These are phyloP conservation scores for Heterotilapia buettikoferi DNA, from an alignment of 2,113 vertebrate genomes.

Conservation along the genomic window DNA sequence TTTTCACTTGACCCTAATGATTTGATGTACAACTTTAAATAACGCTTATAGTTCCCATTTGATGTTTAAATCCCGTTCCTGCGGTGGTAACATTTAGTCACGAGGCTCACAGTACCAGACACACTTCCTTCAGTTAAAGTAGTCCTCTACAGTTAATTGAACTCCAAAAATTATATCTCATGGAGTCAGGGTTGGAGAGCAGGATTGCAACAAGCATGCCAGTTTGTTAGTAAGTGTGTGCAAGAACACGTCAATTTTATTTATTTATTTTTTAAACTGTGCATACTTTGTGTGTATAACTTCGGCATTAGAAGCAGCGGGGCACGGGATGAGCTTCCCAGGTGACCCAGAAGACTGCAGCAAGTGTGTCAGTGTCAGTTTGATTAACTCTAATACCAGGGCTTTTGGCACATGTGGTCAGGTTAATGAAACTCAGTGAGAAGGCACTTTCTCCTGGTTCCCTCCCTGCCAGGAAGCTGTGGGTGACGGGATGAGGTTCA, in stretches of 20 bases:
- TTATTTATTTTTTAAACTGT: neutral
- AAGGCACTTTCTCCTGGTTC: conserved; percentile 55
- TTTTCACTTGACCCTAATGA: conserved; percentile 16
- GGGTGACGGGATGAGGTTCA: conserved; percentile 75
- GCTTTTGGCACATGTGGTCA: conserved; percentile 75
- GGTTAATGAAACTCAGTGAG: conserved; percentile 80
- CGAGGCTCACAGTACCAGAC: conserved; percentile 26
- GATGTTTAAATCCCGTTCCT: conserved; percentile 62
- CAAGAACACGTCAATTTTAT: neutral
- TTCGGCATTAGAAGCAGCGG: conserved; percentile 28
- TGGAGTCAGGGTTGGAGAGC: conserved; percentile 1
- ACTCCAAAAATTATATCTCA: conserved; percentile 48
- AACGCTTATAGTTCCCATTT: conserved; percentile 42
- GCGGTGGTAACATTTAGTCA: conserved; percentile 24
- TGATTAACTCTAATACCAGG: conserved; percentile 73
- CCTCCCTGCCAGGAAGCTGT: conserved; percentile 66
- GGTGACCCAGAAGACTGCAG: conserved; percentile 59
- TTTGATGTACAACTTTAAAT: conserved; percentile 19
- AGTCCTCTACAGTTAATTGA: conserved; percentile 50
- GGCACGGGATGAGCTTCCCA: conserved; percentile 54
- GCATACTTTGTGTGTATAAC: conserved; percentile 9
- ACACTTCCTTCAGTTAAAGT: conserved; percentile 43
- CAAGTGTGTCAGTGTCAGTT: conserved; percentile 61
- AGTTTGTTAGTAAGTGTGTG: neutral
- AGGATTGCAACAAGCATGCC: neutral